Conservation (phyloP, 2,888 invertebrate species). For the Ferrisia virgata region DNA sequence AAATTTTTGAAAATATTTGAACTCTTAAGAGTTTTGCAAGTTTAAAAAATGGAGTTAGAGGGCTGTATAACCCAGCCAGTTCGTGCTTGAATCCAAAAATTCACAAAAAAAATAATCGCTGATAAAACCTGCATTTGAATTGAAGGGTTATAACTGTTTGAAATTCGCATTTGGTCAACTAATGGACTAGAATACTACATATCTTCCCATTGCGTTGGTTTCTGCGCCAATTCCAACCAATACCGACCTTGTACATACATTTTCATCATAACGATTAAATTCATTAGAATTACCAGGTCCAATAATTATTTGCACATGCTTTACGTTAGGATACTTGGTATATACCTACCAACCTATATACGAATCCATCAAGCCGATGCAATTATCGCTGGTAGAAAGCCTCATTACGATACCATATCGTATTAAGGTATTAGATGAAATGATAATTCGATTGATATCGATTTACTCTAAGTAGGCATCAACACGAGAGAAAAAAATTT, state of each 20-base stretch:
- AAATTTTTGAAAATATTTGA: too few species aligned
- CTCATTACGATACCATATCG: not conserved
- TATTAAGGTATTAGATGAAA: not conserved
- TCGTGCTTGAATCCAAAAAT: too few species aligned
- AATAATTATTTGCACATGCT: not conserved
- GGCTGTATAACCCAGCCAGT: too few species aligned
- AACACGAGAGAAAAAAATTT: not conserved
- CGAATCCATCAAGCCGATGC: not conserved
- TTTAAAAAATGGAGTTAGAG: too few species aligned
- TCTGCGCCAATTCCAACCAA: too few species aligned
- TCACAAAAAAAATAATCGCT: too few species aligned
- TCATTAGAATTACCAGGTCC: not conserved
- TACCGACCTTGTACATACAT: not conserved
- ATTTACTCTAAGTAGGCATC: not conserved
- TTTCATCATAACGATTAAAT: not conserved
- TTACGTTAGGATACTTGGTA: too few species aligned
- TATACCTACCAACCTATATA: not conserved
- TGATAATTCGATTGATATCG: slow-evolving; percentile 6
- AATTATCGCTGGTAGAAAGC: not conserved
- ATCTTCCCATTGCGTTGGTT: not conserved
- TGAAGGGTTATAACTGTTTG: too few species aligned
- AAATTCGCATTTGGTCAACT: not conserved
- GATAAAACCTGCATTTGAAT: too few species aligned
- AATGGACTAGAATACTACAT: not conserved
- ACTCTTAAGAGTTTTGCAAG: too few species aligned